A percentile compares a stretch with the other conserved stretches of the same genome.
Evolutionary conservation across 1,140 invertebrate genomes (phyloP).

Genomic region (Drosophila trapezifrons): DNA sequence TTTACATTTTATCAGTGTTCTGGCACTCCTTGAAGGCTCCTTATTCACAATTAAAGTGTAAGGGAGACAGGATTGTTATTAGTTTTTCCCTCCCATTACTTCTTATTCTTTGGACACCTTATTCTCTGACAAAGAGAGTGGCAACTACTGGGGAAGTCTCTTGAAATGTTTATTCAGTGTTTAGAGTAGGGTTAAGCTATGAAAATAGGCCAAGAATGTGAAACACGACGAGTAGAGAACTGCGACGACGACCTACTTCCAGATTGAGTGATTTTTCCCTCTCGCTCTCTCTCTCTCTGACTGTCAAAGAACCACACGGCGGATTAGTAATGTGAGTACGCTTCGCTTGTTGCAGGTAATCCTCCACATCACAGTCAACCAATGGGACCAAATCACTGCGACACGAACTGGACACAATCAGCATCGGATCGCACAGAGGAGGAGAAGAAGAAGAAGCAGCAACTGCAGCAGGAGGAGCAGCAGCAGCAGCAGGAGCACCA

Average conservation of each 20-base stretch:
- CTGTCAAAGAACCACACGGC: constrained; percentile 28
- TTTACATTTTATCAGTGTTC: background rate
- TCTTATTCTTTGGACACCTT: too few species aligned
- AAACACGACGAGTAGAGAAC: constrained; percentile 6
- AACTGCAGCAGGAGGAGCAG: too few species aligned
- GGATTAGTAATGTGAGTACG: constrained; percentile 50
- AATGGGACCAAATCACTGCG: constrained; percentile 76
- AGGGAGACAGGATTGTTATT: background rate
- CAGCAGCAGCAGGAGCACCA: constrained; percentile 20
- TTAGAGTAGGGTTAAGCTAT: constrained; percentile 3
- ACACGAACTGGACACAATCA: constrained; percentile 65
- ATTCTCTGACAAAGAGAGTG: background rate
- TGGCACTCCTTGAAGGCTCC: too few species aligned
- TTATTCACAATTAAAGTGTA: background rate
- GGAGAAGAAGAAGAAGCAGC: constrained; percentile 36
- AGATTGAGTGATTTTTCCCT: constrained; percentile 3
- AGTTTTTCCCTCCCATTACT: background rate
- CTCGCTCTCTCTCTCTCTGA: background rate
- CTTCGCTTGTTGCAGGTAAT: constrained; percentile 18
- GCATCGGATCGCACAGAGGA: constrained; percentile 42
- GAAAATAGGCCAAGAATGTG: constrained; percentile 20
- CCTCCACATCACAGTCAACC: constrained; percentile 61
- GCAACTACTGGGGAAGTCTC: background rate
- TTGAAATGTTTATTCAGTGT: constrained; percentile 7
- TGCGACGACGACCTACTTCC: constrained; percentile 22